Base-by-base conservation (phyloP, 2,888 invertebrate species). In the Sthenelais limicola region DNA sequence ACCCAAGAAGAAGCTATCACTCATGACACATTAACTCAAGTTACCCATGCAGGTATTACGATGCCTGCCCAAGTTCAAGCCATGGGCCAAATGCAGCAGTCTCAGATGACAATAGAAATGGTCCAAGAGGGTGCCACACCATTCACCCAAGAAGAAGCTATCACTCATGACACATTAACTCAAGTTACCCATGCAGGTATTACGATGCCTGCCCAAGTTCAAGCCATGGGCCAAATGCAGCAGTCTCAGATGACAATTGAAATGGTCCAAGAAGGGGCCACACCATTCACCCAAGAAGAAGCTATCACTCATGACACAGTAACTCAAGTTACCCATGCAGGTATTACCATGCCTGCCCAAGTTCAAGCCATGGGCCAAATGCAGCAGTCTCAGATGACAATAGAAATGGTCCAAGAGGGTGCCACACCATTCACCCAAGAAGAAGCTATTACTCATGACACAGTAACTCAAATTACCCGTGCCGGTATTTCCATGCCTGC, bases 381-480 rank as follows among this genome's bases (percentile, higher is more conserved):
- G 5, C 52, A 71, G 35, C 33, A 67, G 9, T 21, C 30, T n/a
- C 68, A 71, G 51, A 68, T 47, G 32, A 71, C 56, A 56, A 28
- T 18, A 7, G 56, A 28, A 56, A 26, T 38, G 35, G n/a, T n/a
- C 21, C 32, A 18, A 9, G 18, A 33, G 28, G 21, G 35, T 15
- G 56, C 28, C n/a, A 38, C n/a, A n/a, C n/a, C n/a, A n/a, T n/a
- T n/a, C n/a, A n/a, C n/a, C n/a, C n/a, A n/a, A n/a, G n/a, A n/a
- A n/a, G n/a, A n/a, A n/a, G n/a, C n/a, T n/a, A n/a, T n/a, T n/a
- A n/a, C n/a, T n/a, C n/a, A n/a, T n/a, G n/a, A n/a, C n/a, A n/a
- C n/a, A n/a, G n/a, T n/a, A n/a, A n/a, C n/a, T n/a, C n/a, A n/a
- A n/a, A n/a, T n/a, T n/a, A n/a, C n/a, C n/a, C n/a, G 47, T 33